Conservation (phyloP, 2,113 vertebrate genomes). For the Phalacrocorax brasilianus region DNA sequence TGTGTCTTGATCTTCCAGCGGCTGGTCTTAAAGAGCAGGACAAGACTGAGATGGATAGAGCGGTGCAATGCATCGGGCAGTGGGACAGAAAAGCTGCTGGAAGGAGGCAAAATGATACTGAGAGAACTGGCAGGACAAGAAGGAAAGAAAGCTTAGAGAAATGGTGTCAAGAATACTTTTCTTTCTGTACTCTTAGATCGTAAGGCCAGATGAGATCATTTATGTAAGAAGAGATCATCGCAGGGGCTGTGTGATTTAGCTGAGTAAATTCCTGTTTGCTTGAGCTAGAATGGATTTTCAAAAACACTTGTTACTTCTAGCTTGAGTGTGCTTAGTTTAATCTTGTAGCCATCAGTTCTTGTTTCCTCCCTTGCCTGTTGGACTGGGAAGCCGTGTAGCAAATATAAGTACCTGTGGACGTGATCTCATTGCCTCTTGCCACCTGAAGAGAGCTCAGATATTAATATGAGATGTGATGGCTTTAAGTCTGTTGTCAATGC, state of each 20-base stretch:
- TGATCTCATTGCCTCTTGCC: background rate
- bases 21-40: background rate
- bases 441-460: background rate
- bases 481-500: background rate
- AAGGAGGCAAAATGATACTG: background rate
- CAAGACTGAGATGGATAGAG: background rate
- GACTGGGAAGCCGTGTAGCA: background rate
- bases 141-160: background rate
- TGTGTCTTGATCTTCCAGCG: background rate
- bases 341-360: background rate
- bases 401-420: background rate
- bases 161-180: background rate
- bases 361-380: background rate
- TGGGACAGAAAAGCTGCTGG: background rate
- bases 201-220: conserved; percentile 1
- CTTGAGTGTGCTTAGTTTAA: background rate
- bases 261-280: background rate
- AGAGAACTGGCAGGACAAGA: background rate
- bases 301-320: background rate
- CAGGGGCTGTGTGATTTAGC: background rate
- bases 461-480: background rate
- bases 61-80: accelerated
- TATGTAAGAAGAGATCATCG: background rate
- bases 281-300: background rate
- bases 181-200: background rate